Conservation (phyloP, 2,888 invertebrate genomes). For the Drosophila dives region DNA sequence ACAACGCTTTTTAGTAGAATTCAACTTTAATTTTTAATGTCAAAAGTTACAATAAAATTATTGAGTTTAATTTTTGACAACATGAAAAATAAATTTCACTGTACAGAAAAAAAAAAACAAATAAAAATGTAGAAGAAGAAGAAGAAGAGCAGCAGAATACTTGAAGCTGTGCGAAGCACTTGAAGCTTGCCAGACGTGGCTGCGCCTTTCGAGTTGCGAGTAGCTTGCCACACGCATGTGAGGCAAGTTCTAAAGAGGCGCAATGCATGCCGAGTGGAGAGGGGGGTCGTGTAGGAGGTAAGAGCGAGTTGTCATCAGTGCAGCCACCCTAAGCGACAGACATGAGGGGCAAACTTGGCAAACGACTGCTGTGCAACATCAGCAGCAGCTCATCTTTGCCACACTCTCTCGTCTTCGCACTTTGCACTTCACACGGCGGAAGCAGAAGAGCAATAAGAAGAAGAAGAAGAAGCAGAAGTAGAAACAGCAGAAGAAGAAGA, state of each 20-base stretch:
- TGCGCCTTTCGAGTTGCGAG: constrained; percentile 3
- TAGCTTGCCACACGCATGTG: constrained; percentile 16
- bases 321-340: constrained; percentile 46
- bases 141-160: constrained; percentile 21
- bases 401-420: constrained; percentile 6
- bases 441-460: background rate
- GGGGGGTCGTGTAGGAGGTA: background rate
- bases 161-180: constrained; percentile 56
- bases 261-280: background rate
- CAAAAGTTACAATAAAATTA: background rate
- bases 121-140: background rate
- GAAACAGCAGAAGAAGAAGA: constrained; percentile 5
- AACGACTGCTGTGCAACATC: constrained; percentile 46
- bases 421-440: constrained; percentile 12
- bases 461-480: background rate
- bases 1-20: background rate
- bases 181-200: constrained; percentile 31
- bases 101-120: background rate
- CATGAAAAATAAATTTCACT: background rate
- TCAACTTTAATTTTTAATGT: background rate
- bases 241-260: constrained; percentile 17
- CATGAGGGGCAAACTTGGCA: constrained; percentile 34
- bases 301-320: constrained; percentile 23
- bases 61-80: background rate
- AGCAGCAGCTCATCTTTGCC: constrained; percentile 27